Evolutionary conservation across 2,113 vertebrate genomes (phyloP), one percentile per base, ranked within the genome.

Genomic region (Hemicordylus capensis): DNA sequence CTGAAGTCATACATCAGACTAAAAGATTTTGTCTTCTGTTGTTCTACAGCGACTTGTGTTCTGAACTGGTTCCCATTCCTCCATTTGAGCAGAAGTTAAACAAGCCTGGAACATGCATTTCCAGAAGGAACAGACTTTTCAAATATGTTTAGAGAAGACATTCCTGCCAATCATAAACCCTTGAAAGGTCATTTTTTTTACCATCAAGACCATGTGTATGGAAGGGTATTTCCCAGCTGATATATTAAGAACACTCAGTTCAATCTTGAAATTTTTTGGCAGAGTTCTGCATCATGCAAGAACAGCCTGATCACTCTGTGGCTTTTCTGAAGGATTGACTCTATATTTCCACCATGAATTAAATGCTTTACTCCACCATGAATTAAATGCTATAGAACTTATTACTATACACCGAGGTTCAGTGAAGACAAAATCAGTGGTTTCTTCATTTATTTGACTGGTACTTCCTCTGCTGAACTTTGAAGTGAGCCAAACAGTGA

Each of bases 91-190:
- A 85, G 9, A 26, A 85, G 78, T 14, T 70, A 17, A 9, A 10
- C 26, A 56, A 31, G 12, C 59, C 87, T 74, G 76, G 59, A 88
- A 63, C 0, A 69, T 9, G 59, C 63, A 4, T 4, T 70, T 39
- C 37, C 66, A 3, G 26, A 42, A 26, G 67, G 56, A 84, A 1
- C 1, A 0, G 3, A n/a, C 80, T 88, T 66, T 63, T 42, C 42
- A 31, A 1, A 34, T 84, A 51, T 42, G 64, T 64, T 67, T 79
- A 44, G 51, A 74, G 31, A 72, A 74, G 34, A 56, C 31, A 58
- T 51, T 34, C 83, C 72, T 91, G 39, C 34, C 72, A 81, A 80
- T 83, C 28, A 75, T 85, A 90, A 90, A 83, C 85, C 75, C 64
- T 84, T 39, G 79, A 86, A 90, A 58, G 51, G 72, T 76, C 88